Percentiles rank a stretch among this genome's conserved stretches.
Conservation (phyloP, 2,113 vertebrate genomes). For the Corydoras sp. region DNA sequence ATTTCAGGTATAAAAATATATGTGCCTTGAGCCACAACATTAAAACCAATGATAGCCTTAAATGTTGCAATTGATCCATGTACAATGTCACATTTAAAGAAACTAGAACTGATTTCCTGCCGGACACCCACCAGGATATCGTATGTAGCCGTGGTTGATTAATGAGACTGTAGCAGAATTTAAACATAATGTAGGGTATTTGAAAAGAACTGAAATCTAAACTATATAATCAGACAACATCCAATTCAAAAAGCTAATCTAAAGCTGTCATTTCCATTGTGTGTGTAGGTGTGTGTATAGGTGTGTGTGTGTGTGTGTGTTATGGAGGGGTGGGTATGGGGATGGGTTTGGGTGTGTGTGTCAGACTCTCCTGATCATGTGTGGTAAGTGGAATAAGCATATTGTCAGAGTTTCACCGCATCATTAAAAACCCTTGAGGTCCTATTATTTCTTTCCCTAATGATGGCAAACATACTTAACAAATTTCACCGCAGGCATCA, state of each 20-base stretch:
- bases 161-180: slow-evolving; percentile 8
- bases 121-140: slow-evolving; percentile 12
- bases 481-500: slow-evolving; percentile 8
- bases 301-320: too few relatives aligned
- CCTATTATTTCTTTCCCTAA: slow-evolving; percentile 20
- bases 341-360: background rate
- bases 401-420: slow-evolving; percentile 3
- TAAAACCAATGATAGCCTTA: too few relatives aligned
- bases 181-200: slow-evolving; percentile 8
- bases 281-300: too few relatives aligned
- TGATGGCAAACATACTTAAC: slow-evolving; percentile 5
- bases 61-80: background rate
- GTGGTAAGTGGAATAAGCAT: background rate
- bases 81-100: background rate
- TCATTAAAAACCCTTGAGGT: slow-evolving; percentile 1
- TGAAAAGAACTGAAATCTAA: slow-evolving; percentile 13
- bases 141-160: slow-evolving; percentile 22
- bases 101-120: slow-evolving; percentile 28
- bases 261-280: too few relatives aligned
- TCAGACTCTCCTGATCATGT: slow-evolving; percentile 5
- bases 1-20: too few relatives aligned
- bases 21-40: too few relatives aligned
- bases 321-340: too few relatives aligned
- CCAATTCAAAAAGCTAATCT: too few relatives aligned
- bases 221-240: slow-evolving; percentile 2